Conservation (phyloP, 1,140 invertebrate genomes). For the Zaprionus davidi region DNA sequence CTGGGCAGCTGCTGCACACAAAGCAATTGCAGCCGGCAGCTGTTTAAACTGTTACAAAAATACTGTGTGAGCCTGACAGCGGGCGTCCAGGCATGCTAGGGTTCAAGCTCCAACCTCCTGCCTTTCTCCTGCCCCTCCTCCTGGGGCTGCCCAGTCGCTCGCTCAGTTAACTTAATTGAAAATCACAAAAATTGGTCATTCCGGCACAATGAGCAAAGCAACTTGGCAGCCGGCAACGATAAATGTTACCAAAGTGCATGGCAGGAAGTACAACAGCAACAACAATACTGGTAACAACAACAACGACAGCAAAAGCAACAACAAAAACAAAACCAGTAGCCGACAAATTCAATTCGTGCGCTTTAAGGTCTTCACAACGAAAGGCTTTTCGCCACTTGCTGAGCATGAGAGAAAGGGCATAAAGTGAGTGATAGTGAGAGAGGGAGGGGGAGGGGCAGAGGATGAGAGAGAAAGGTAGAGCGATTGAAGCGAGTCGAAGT, state of each 20-base stretch:
- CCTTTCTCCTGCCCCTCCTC: too few relatives aligned
- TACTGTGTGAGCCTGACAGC: constrained; percentile 40
- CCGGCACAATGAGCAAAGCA: constrained; percentile 75
- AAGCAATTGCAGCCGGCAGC: constrained; percentile 59
- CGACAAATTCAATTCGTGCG: constrained; percentile 57
- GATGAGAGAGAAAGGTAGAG: background rate
- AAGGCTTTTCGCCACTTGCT: constrained; percentile 45
- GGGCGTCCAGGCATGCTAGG: constrained; percentile 24
- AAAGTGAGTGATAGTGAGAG: background rate
- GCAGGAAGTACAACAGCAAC: constrained; percentile 46
- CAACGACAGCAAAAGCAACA: constrained; percentile 5
- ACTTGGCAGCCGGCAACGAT: constrained; percentile 60
- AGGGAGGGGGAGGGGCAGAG: background rate
- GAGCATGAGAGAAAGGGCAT: background rate
- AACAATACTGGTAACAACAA: constrained; percentile 21
- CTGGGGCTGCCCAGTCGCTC: background rate
- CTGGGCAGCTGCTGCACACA: constrained; percentile 8
- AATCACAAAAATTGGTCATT: constrained; percentile 83
- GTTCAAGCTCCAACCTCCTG: background rate
- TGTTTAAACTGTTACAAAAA: constrained; percentile 69
- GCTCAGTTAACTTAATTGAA: constrained; percentile 79
- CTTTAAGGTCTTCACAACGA: constrained; percentile 50
- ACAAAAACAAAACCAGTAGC: constrained; percentile 26
- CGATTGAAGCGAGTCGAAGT: constrained; percentile 36
- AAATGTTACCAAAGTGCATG: constrained; percentile 64